Percentiles rank a stretch among this genome's conserved stretches.
Evolutionary conservation across 2,888 invertebrate species (phyloP).

Genomic region (Agonopterix subpropinquella): DNA sequence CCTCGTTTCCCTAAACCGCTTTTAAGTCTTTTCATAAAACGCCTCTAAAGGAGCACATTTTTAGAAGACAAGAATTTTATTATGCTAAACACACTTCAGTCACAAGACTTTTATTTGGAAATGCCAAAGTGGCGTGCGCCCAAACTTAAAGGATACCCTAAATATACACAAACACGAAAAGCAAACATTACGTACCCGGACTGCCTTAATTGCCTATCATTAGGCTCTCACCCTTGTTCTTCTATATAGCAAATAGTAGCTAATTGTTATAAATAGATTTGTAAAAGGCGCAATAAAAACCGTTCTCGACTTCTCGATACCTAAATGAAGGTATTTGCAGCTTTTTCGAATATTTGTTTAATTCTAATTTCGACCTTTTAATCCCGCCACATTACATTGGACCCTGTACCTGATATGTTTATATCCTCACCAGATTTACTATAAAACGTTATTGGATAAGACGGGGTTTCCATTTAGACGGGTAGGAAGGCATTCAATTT

Average conservation of each 20-base stretch:
- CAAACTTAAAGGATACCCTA: slow-evolving; percentile 31
- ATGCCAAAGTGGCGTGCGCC: slow-evolving; percentile 37
- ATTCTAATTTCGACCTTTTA: slow-evolving; percentile 1
- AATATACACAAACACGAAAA: slow-evolving; percentile 49
- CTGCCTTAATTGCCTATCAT: slow-evolving; percentile 39
- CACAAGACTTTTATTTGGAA: slow-evolving; percentile 8
- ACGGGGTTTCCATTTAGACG: background rate
- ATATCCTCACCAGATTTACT: no score
- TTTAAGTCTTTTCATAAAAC: no score
- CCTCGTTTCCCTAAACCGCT: no score
- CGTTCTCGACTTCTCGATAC: no score
- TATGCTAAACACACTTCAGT: background rate
- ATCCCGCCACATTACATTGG: background rate
- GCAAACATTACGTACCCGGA: slow-evolving; percentile 38
- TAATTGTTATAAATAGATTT: slow-evolving; percentile 29
- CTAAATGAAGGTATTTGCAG: slow-evolving; percentile 1
- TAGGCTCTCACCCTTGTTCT: slow-evolving; percentile 39
- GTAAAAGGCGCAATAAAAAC: slow-evolving; percentile 10
- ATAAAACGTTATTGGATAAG: no score
- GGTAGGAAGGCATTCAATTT: no score
- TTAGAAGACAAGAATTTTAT: background rate
- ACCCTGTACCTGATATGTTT: no score
- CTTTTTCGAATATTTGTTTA: slow-evolving; percentile 6
- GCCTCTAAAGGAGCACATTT: no score
- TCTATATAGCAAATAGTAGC: slow-evolving; percentile 30